Evolutionary conservation across 2,113 vertebrate species (phyloP), one percentile per base, ranked within the genome.

Genomic region (Ctenomys sociabilis): DNA sequence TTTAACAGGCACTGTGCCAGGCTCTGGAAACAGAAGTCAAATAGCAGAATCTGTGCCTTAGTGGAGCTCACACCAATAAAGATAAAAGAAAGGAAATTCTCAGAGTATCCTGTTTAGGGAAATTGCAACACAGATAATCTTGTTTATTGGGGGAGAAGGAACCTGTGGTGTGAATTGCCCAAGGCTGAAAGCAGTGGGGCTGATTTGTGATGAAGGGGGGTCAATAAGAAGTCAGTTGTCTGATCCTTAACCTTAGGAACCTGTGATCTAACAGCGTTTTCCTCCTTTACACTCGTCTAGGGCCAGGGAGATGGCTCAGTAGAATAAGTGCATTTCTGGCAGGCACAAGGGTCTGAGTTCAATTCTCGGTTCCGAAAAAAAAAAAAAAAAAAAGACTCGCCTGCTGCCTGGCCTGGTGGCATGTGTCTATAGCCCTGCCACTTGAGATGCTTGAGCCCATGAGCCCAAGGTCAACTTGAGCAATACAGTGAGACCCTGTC

Each of bases 21-120:
- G 13, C 43, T 94, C 96, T 94, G 77, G 88, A 97, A 98, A 93
- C 88, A 90, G 95, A 95, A 83, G 40, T 93, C 88, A 75, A 68
- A 83, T 88, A 92, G 85, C 57, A 77, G 68, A 92, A 24, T 83
- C 84, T 57, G 26, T 90, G 49, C 77, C 90, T 77, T 92, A 26
- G 14, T 43, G 40, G 59, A 84, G 24, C 77, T 95, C 90, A 90
- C 35, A 90, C 66, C 95, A 73, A 24, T 30, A n/a, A 77, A 94
- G 78, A 96, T 64, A 88, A 75, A 88, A 63, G 72, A 63, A 87
- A 85, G 37, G 30, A 77, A 80, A 54, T 52, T 24, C 35, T 66
- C 57, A 63, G 32, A 54, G 66, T 37, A 30, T 83, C 12, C 45
- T 80, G 73, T 84, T 70, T 91, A 57, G 86, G 90, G 85, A 84